These are phyloP conservation scores for Ochropleura plecta DNA, from an alignment of 2,888 invertebrate species.

Conservation along the genomic window DNA sequence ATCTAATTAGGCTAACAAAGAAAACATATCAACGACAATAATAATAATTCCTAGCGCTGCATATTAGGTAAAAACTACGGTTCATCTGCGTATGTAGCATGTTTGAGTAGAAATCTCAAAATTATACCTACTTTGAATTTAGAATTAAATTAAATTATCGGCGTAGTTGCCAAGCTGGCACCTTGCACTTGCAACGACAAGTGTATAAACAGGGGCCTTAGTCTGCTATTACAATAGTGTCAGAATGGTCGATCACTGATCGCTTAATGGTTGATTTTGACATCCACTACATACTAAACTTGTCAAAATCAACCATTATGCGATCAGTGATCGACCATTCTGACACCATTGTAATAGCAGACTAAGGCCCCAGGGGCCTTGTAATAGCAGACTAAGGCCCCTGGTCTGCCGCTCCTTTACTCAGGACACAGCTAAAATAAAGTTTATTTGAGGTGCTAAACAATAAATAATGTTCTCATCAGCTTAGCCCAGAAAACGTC, in stretches of 20 bases:
- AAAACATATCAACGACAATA: constrained; percentile 36
- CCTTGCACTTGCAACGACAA: constrained; percentile 1
- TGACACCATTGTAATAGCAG: too few species aligned
- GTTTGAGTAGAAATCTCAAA: not conserved
- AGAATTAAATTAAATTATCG: not conserved
- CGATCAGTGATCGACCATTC: too few species aligned
- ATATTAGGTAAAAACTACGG: not conserved
- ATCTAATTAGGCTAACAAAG: constrained; percentile 54
- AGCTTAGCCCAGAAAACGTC: too few species aligned
- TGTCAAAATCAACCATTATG: too few species aligned
- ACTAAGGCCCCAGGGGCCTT: too few species aligned
- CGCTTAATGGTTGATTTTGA: too few species aligned
- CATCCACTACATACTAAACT: too few species aligned
- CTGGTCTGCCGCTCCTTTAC: not conserved
- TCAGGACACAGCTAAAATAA: not conserved
- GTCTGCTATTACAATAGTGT: too few species aligned
- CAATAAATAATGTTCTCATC: not conserved
- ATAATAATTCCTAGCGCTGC: constrained; percentile 22
- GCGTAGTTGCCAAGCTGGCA: not conserved
- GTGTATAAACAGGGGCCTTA: constrained; percentile 3
- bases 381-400: too few species aligned
- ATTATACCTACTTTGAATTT: not conserved
- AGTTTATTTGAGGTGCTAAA: not conserved
- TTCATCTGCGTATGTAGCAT: not conserved
- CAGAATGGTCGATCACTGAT: too few species aligned